A percentile compares a stretch with the other conserved stretches of the same genome.
Conservation (phyloP, 2,888 invertebrate genomes). For the Diogma glabrata region DNA sequence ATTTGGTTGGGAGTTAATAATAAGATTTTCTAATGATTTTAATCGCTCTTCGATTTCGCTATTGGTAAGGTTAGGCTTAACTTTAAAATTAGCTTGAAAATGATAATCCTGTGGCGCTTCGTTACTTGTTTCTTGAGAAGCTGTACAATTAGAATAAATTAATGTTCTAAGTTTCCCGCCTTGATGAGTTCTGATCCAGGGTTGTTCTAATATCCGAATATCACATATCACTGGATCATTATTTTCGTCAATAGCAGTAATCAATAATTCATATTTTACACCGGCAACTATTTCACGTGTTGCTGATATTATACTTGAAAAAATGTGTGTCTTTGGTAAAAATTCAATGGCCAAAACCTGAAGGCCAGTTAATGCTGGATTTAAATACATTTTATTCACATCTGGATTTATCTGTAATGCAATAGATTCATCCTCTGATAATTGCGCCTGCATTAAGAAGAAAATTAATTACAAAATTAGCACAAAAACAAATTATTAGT, state of each 20-base stretch:
- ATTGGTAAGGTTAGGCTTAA: slow-evolving; percentile 31
- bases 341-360: slow-evolving; percentile 33
- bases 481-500: no score
- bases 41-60: slow-evolving; percentile 29
- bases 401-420: no score
- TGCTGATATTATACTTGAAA: slow-evolving; percentile 33
- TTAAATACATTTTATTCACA: no score
- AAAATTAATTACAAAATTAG: no score
- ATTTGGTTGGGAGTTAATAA: no score
- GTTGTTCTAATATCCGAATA: slow-evolving; percentile 50
- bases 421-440: no score
- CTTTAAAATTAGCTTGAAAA: slow-evolving; percentile 27
- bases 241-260: slow-evolving; percentile 30
- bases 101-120: background rate
- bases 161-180: slow-evolving; percentile 49
- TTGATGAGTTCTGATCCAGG: slow-evolving; percentile 46
- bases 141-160: slow-evolving; percentile 52
- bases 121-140: background rate
- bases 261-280: slow-evolving; percentile 30
- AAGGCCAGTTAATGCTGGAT: slow-evolving; percentile 32
- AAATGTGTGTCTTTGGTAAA: slow-evolving; percentile 31
- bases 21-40: slow-evolving; percentile 27
- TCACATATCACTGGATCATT: slow-evolving; percentile 40
- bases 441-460: no score
- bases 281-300: slow-evolving; percentile 34